These are phyloP conservation scores for Amblyopsis hoosieri DNA, from an alignment of 2,797 vertebrate genomes.

Conservation along the genomic window DNA sequence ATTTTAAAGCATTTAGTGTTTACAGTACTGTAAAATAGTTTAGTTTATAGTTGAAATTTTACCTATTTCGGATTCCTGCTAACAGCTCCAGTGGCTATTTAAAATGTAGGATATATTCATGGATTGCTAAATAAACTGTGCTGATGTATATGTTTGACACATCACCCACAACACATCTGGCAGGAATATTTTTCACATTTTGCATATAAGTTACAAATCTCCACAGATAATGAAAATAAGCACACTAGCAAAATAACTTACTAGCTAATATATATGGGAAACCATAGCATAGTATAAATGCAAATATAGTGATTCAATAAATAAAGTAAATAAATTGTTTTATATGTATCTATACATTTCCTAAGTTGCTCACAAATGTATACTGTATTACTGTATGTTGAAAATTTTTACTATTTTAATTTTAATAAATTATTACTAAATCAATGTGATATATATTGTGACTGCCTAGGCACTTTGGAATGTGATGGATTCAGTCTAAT, in stretches of 20 bases:
- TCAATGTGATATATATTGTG: conserved; percentile 49
- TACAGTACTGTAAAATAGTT: background rate
- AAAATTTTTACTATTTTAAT: conserved; percentile 6
- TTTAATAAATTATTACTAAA: conserved; percentile 31
- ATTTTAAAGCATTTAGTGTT: conserved; percentile 53
- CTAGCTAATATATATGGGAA: background rate
- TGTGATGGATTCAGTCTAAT: conserved; percentile 24
- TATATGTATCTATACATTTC: background rate
- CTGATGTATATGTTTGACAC: background rate
- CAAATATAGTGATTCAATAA: background rate
- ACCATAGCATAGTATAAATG: background rate
- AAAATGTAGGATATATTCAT: conserved; percentile 1
- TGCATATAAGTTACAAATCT: background rate
- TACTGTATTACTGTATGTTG: conserved; percentile 21
- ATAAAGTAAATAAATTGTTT: conserved; percentile 1
- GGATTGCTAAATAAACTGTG: background rate
- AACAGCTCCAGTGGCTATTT: conserved; percentile 2
- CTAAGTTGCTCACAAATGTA: conserved; percentile 19
- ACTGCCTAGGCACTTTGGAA: conserved; percentile 79
- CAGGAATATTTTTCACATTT: conserved; percentile 16
- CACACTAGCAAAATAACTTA: background rate
- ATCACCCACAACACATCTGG: background rate
- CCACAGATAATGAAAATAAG: background rate
- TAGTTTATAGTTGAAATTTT: conserved; percentile 16
- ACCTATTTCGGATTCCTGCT: conserved; percentile 7